Base-by-base conservation (phyloP, 2,113 vertebrate species). In the Dicaeum eximium region DNA sequence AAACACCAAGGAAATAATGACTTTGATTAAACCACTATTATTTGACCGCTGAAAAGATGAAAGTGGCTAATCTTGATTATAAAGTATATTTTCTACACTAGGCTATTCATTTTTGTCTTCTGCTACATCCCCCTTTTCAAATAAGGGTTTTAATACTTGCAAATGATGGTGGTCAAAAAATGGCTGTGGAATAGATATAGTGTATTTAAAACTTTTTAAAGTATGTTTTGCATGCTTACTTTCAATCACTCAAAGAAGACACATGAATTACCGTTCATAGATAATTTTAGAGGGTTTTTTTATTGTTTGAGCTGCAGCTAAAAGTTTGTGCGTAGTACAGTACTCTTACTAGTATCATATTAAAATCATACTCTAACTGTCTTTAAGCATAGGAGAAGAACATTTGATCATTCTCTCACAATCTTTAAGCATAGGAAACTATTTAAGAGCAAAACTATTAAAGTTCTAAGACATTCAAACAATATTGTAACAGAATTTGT, bases 21-120 rank as follows among this genome's bases (percentile, higher is more conserved):
- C 86, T 97, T 97, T 94, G 88, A 96, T 97, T 97, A 98, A 97
- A 90, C 90, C 79, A 94, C 96, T 97, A 90, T 98, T 97, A 97
- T 98, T 97, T 98, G 95, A 96, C 91, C 96, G 97, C 97, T 92
- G 94, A 96, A 96, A 97, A 97, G 96, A 98, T 81, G 44, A 95
- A 95, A 58, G 48, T 91, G 97, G 97, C 97, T 98, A 96, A 97
- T 98, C 96, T 97, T 98, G 97, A 92, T 97, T 98, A 98, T 97
- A 90, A 95, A 97, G 95, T 97, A 96, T 97, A 93, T 98, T 98
- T 98, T 98, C 97, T 98, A 98, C 96, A 96, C 95, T 98, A 92
- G 94, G 96, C 98, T 97, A 95, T 98, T 98, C 94, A 92, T 93
- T 96, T 97, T 77, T 77, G 67, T 92, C 82, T 86, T 96, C 80